Percentiles rank a stretch among this genome's conserved stretches.
These are phyloP conservation scores for Trachelus iudaicus DNA, from an alignment of 2,888 invertebrate genomes.

Conservation along the genomic window DNA sequence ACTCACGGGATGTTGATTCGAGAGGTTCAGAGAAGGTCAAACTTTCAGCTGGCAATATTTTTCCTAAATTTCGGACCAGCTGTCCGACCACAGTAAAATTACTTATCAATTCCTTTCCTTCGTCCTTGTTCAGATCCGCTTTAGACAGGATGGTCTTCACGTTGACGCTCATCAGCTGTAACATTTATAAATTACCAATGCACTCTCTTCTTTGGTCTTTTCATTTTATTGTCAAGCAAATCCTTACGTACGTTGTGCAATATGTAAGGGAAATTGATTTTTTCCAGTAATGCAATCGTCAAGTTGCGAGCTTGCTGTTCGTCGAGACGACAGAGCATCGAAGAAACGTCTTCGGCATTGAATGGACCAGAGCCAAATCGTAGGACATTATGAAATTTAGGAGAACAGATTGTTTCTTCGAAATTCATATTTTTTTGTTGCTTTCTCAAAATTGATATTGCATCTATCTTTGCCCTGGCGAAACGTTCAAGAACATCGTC, in stretches of 20 bases:
- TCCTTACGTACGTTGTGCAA: constrained; percentile 47
- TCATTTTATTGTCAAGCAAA: background rate
- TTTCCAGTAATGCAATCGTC: constrained; percentile 63
- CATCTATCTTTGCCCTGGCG: constrained; percentile 52
- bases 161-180: constrained; percentile 66
- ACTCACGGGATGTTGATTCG: background rate
- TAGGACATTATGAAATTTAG: constrained; percentile 52
- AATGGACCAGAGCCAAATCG: constrained; percentile 41
- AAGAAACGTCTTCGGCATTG: constrained; percentile 57
- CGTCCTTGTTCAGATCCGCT: constrained; percentile 66
- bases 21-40: background rate
- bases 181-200: background rate
- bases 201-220: background rate
- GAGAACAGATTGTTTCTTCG: constrained; percentile 55
- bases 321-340: constrained; percentile 67
- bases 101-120: constrained; percentile 65
- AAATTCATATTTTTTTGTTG: constrained; percentile 47
- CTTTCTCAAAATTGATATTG: constrained; percentile 54
- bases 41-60: constrained; percentile 37
- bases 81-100: constrained; percentile 65
- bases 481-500: constrained; percentile 42
- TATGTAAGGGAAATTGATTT: constrained; percentile 64
- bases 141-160: constrained; percentile 67
- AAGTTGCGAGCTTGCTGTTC: constrained; percentile 64
- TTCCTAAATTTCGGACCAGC: constrained; percentile 66